Evolutionary conservation across 2,888 invertebrate species (phyloP).

Genomic region (Phortica okadai): DNA sequence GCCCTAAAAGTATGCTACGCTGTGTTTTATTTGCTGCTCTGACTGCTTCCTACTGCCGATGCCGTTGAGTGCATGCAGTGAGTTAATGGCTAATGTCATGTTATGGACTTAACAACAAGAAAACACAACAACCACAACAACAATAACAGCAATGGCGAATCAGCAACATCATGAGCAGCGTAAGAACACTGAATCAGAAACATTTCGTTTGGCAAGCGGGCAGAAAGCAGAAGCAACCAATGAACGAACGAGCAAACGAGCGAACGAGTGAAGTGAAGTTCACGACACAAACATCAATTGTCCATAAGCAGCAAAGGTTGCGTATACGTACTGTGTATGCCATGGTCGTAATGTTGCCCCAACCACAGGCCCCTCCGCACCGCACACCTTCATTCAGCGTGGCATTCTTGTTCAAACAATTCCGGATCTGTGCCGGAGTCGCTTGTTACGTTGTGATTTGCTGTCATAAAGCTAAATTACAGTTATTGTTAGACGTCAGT

Average conservation of each 20-base stretch:
- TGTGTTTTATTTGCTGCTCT: constrained; percentile 42
- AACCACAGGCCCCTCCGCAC: neutral
- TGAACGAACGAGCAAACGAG: constrained; percentile 36
- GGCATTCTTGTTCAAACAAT: constrained; percentile 32
- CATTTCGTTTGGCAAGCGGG: constrained; percentile 23
- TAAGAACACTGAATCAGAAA: constrained; percentile 21
- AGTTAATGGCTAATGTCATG: constrained; percentile 73
- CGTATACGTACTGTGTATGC: constrained; percentile 59
- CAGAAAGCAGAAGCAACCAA: constrained; percentile 21
- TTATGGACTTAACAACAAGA: constrained; percentile 70
- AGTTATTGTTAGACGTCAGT: constrained; percentile 59
- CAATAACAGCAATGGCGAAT: constrained; percentile 14
- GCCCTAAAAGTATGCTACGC: constrained; percentile 17
- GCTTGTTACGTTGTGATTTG: constrained; percentile 64
- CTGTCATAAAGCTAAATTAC: constrained; percentile 72
- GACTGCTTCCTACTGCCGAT: neutral
- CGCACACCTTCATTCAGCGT: constrained; percentile 19
- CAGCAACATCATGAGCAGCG: neutral
- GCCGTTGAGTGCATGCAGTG: constrained; percentile 62
- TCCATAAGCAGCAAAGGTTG: constrained; percentile 68
- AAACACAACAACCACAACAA: constrained; percentile 1
- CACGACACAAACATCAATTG: constrained; percentile 63
- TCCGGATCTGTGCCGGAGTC: neutral
- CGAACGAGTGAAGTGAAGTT: neutral
- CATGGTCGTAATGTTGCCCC: constrained; percentile 51